Evolutionary conservation across 2,888 invertebrate species (phyloP).

Genomic region (Diplolepis rosae): DNA sequence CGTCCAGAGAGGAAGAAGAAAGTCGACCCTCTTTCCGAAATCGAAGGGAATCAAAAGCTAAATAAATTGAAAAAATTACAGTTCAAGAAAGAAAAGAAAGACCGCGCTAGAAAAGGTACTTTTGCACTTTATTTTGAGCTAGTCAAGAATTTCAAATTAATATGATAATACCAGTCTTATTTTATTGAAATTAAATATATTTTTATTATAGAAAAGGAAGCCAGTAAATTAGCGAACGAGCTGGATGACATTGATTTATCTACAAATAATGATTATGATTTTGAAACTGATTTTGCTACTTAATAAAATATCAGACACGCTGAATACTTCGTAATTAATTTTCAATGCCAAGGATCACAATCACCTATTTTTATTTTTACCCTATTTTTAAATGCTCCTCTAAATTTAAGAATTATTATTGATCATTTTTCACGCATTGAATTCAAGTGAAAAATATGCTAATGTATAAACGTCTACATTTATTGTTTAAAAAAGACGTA

Average conservation of each 20-base stretch:
- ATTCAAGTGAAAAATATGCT: too few species aligned
- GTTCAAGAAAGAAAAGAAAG: conserved; percentile 82
- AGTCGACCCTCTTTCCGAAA: conserved; percentile 79
- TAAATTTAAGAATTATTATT: too few species aligned
- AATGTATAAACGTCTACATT: too few species aligned
- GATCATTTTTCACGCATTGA: too few species aligned
- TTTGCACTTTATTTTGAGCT: conserved; percentile 32
- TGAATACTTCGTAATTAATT: too few species aligned
- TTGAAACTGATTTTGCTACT: conserved; percentile 77
- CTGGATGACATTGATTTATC: conserved; percentile 73
- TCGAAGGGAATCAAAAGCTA: conserved; percentile 82
- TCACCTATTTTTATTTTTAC: too few species aligned
- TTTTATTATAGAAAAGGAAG: conserved; percentile 77
- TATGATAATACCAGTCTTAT: too few species aligned
- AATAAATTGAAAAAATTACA: conserved; percentile 79
- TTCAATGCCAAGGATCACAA: too few species aligned
- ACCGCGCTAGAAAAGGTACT: conserved; percentile 73
- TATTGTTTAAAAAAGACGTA: too few species aligned
- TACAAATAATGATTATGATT: conserved; percentile 77
- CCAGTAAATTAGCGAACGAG: conserved; percentile 79
- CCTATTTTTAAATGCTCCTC: too few species aligned
- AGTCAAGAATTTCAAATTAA: not conserved
- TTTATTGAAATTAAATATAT: conserved; percentile 33
- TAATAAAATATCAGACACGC: conserved; percentile 23
- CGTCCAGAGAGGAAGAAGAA: conserved; percentile 72